A percentile compares a stretch with the other conserved stretches of the same genome.
Conservation (phyloP, 2,113 vertebrate species). For the Typhlomys cinereus region DNA sequence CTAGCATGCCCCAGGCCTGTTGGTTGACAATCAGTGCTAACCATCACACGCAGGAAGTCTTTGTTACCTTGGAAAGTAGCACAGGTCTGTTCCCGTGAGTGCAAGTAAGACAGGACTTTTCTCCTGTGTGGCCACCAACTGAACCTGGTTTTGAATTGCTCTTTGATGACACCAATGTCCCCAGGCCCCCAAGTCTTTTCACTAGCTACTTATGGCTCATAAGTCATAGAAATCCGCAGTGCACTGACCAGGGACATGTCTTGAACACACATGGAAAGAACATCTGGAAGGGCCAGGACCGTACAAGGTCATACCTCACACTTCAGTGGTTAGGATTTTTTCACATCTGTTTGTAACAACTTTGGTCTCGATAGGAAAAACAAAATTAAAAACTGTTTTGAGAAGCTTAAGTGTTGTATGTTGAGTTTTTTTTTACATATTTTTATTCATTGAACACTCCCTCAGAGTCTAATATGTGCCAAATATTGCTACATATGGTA, state of each 20-base stretch:
- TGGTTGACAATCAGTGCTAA: too few species aligned
- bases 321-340: background rate
- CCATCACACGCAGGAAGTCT: background rate
- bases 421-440: background rate
- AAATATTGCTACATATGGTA: background rate
- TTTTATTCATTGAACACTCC: background rate
- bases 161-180: background rate
- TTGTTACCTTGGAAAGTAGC: background rate
- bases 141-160: background rate
- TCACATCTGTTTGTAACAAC: conserved; percentile 47
- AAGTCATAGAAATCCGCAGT: background rate
- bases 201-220: background rate
- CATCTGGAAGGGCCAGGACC: background rate
- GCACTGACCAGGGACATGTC: background rate
- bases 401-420: conserved; percentile 31
- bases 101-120: too few species aligned
- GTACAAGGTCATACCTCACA: rapidly evolving
- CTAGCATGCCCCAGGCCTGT: background rate
- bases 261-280: background rate
- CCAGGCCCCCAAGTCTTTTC: background rate
- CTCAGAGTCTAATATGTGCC: background rate
- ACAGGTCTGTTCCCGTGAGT: background rate
- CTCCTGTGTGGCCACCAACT: background rate
- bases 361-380: conserved; percentile 30
- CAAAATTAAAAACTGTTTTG: conserved; percentile 75